Evolutionary conservation across 2,113 vertebrate species (phyloP).

Genomic region (Phylloscopus trochilus): DNA sequence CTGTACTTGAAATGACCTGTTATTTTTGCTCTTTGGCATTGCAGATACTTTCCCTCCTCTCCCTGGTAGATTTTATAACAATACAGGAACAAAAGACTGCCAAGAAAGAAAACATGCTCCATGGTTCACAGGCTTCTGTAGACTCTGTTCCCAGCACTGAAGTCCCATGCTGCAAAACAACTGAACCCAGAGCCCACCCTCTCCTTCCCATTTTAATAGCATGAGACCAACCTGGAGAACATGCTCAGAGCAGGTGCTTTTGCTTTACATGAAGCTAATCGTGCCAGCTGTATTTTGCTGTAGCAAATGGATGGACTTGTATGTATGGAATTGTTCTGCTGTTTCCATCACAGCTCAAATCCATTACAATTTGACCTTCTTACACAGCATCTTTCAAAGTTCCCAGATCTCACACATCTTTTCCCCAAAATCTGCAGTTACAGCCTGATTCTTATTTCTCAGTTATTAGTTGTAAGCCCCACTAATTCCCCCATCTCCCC

Average conservation of each 20-base stretch:
- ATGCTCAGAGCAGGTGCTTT: not conserved
- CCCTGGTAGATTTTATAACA: not conserved
- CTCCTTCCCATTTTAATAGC: not conserved
- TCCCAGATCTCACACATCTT: not conserved
- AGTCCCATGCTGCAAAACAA: not conserved
- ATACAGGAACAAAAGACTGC: not conserved
- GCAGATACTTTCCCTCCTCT: not conserved
- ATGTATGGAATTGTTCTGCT: not conserved
- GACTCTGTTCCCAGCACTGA: not conserved
- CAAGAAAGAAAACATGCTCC: not conserved
- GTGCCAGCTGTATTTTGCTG: not conserved
- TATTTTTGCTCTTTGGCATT: slow-evolving; percentile 5
- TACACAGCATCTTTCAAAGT: not conserved
- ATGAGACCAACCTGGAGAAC: not conserved
- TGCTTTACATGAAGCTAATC: not conserved
- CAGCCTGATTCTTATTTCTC: not conserved
- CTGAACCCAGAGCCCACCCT: not conserved
- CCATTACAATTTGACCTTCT: not conserved
- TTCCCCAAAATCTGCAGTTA: not conserved
- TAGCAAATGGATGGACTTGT: not conserved
- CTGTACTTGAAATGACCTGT: not conserved
- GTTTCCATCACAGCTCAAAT: not conserved
- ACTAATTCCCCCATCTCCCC: not conserved
- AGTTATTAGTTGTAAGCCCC: not conserved
- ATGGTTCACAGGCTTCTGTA: not conserved